Evolutionary conservation across 2,888 invertebrate species (phyloP).

Genomic region (Erebia palarica): DNA sequence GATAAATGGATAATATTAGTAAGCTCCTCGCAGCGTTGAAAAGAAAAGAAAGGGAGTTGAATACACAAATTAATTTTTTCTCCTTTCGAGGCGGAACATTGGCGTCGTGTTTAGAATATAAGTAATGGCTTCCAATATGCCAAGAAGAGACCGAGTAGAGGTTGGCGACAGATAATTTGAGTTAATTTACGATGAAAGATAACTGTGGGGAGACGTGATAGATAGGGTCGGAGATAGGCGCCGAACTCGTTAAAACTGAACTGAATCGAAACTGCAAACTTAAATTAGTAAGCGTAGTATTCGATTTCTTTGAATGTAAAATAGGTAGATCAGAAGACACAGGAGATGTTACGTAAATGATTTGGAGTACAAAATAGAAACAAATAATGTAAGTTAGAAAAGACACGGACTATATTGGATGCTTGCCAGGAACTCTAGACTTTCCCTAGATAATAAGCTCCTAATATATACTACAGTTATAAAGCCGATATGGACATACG

Average conservation of each 20-base stretch:
- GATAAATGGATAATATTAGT: slow-evolving; percentile 26
- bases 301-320: slow-evolving; percentile 17
- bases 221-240: slow-evolving; percentile 56
- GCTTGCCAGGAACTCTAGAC: no score
- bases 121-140: slow-evolving; percentile 42
- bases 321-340: slow-evolving; percentile 12
- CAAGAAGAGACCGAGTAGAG: slow-evolving; percentile 28
- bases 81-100: slow-evolving; percentile 36
- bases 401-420: no score
- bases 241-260: slow-evolving; percentile 49
- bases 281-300: slow-evolving; percentile 21
- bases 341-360: slow-evolving; percentile 1
- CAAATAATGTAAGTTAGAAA: slow-evolving; percentile 2
- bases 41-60: slow-evolving; percentile 29
- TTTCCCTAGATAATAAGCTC: no score
- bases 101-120: slow-evolving; percentile 41
- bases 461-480: no score
- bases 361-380: not conserved
- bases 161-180: slow-evolving; percentile 55
- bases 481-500: no score
- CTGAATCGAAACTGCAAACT: slow-evolving; percentile 45
- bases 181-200: slow-evolving; percentile 69
- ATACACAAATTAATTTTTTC: slow-evolving; percentile 36
- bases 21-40: slow-evolving; percentile 14
- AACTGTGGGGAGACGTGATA: slow-evolving; percentile 56